Evolutionary conservation across 1,140 invertebrate genomes (phyloP).

Genomic region (Drosophila takahashii): DNA sequence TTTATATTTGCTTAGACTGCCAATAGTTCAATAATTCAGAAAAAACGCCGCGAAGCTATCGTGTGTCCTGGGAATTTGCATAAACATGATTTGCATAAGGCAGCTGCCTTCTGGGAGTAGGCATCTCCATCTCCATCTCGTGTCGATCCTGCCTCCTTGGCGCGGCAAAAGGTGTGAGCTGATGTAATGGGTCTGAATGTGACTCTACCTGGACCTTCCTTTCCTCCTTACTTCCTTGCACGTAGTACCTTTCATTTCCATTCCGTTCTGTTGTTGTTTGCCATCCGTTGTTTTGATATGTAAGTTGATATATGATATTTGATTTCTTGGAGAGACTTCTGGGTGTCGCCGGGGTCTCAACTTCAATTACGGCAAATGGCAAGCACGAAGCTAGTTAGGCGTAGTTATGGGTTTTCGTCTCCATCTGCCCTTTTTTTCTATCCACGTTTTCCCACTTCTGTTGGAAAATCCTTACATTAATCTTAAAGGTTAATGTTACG

Average conservation of each 20-base stretch:
- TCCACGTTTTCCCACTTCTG: neutral
- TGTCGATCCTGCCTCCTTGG: slow-evolving; percentile 9
- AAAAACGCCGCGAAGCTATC: slow-evolving; percentile 55
- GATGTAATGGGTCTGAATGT: slow-evolving; percentile 60
- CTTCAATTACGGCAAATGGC: slow-evolving; percentile 62
- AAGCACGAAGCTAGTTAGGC: slow-evolving; percentile 33
- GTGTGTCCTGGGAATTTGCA: slow-evolving; percentile 67
- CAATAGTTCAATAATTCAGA: slow-evolving; percentile 81
- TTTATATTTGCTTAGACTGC: slow-evolving; percentile 81
- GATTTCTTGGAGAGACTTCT: slow-evolving; percentile 60
- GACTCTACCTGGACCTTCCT: slow-evolving; percentile 52
- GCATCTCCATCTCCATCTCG: neutral
- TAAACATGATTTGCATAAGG: slow-evolving; percentile 69
- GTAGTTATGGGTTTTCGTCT: slow-evolving; percentile 13
- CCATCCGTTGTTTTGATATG: slow-evolving; percentile 72
- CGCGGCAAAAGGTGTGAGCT: slow-evolving; percentile 64
- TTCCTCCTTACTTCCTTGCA: neutral
- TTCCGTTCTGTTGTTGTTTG: slow-evolving; percentile 67
- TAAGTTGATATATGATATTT: slow-evolving; percentile 83
- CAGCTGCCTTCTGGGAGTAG: slow-evolving; percentile 48
- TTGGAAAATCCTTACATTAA: neutral
- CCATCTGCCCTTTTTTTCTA: slow-evolving; percentile 12
- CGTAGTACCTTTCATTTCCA: neutral
- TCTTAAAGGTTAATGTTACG: too few relatives aligned
- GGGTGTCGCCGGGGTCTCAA: slow-evolving; percentile 46